Evolutionary conservation across 2,113 vertebrate genomes (phyloP).

Genomic region (Alligator sinensis): DNA sequence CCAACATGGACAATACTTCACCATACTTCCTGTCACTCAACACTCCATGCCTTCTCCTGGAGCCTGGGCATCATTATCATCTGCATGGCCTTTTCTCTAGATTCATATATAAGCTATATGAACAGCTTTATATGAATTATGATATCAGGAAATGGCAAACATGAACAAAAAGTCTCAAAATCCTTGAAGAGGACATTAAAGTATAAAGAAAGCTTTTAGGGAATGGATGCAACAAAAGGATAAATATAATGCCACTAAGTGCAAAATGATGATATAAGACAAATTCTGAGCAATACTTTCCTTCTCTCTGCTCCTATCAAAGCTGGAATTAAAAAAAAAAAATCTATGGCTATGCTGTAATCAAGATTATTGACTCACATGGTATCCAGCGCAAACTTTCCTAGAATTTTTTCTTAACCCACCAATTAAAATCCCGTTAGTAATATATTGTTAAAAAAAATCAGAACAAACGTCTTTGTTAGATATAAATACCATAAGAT

Average conservation of each 20-base stretch:
- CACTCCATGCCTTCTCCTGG: neutral
- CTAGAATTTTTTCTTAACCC: neutral
- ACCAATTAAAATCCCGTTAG: neutral
- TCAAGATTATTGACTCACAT: conserved; percentile 31
- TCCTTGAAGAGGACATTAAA: neutral
- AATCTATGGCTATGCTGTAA: conserved; percentile 27
- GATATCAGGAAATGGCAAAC: neutral
- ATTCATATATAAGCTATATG: neutral
- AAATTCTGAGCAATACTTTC: neutral
- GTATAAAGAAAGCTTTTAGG: neutral
- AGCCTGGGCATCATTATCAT: neutral
- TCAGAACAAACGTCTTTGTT: neutral
- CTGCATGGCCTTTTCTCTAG: neutral
- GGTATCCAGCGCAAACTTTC: neutral
- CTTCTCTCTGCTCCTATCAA: conserved; percentile 58
- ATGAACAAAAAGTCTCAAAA: neutral
- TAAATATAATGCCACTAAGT: neutral
- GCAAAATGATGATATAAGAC: neutral
- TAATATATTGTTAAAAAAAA: neutral
- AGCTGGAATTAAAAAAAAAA: conserved; percentile 41
- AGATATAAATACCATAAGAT: neutral
- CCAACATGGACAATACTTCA: neutral
- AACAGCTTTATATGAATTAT: neutral
- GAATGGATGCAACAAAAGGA: neutral
- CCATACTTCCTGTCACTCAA: neutral